Conservation (phyloP, 2,888 invertebrate genomes). For the Drosophila anomelani region DNA sequence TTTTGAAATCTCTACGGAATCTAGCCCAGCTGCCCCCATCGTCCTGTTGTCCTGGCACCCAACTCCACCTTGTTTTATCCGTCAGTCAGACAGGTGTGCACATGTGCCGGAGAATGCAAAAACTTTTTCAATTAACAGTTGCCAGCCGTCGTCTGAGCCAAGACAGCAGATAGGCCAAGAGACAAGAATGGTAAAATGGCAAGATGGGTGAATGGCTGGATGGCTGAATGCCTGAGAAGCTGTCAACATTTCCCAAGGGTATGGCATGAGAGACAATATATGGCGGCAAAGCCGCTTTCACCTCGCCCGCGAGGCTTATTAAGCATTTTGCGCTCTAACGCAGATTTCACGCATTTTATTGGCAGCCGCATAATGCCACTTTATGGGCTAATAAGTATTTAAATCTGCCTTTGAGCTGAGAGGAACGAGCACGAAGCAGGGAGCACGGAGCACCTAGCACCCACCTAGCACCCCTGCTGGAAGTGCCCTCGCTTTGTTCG, state of each 20-base stretch:
- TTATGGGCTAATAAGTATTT: slow-evolving; percentile 63
- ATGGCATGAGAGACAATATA: slow-evolving; percentile 23
- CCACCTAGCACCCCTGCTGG: neutral
- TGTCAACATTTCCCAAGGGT: slow-evolving; percentile 16
- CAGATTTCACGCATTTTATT: slow-evolving; percentile 62
- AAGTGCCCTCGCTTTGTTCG: slow-evolving; percentile 10
- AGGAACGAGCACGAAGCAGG: neutral
- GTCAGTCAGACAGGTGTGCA: slow-evolving; percentile 57
- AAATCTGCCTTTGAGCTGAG: slow-evolving; percentile 46
- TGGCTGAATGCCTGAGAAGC: slow-evolving; percentile 22
- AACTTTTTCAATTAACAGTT: slow-evolving; percentile 79
- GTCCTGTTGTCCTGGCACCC: neutral
- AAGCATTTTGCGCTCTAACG: slow-evolving; percentile 63
- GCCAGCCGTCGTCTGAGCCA: slow-evolving; percentile 49
- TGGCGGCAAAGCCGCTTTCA: slow-evolving; percentile 40
- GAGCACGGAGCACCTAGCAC: neutral
- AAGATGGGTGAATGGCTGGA: slow-evolving; percentile 15
- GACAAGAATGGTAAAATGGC: slow-evolving; percentile 22
- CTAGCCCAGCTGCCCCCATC: neutral
- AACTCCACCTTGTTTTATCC: slow-evolving; percentile 30
- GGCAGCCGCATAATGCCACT: slow-evolving; percentile 59
- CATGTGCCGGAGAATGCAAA: slow-evolving; percentile 61
- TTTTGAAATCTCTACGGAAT: slow-evolving; percentile 6
- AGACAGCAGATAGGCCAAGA: slow-evolving; percentile 31
- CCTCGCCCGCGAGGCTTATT: slow-evolving; percentile 58